These are phyloP conservation scores for Drosophila anomelani DNA, from an alignment of 2,888 invertebrate species.

Conservation along the genomic window DNA sequence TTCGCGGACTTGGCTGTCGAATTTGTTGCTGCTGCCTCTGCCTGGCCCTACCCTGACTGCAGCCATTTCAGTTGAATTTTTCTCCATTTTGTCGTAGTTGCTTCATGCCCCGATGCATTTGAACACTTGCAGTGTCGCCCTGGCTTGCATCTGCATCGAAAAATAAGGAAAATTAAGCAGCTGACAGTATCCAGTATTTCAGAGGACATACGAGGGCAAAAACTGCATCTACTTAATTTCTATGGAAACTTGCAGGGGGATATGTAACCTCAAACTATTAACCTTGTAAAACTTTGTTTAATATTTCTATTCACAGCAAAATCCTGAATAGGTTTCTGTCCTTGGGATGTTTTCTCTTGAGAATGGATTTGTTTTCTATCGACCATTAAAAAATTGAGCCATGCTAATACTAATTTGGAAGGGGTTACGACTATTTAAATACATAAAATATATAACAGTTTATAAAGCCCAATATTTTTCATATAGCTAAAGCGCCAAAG, in stretches of 20 bases:
- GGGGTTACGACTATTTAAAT: neutral
- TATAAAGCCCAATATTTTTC: no score
- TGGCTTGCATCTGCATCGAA: constrained; percentile 52
- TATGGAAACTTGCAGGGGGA: constrained; percentile 13
- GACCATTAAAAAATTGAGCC: neutral
- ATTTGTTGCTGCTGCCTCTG: constrained; percentile 49
- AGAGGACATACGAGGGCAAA: neutral
- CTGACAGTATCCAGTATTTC: constrained; percentile 28
- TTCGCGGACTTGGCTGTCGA: constrained; percentile 46
- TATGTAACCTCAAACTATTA: constrained; percentile 6
- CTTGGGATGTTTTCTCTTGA: neutral
- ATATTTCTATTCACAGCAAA: neutral
- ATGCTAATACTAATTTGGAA: no score
- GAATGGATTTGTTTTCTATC: neutral
- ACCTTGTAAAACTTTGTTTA: neutral
- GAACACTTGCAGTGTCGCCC: constrained; percentile 66
- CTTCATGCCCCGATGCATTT: constrained; percentile 73
- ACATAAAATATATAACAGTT: neutral
- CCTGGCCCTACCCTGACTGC: constrained; percentile 4
- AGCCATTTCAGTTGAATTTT: constrained; percentile 36
- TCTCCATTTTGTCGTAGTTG: constrained; percentile 58
- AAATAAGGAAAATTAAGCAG: constrained; percentile 18
- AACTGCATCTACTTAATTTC: constrained; percentile 50
- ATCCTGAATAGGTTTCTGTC: neutral
- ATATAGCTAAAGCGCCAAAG: constrained; percentile 1